Percentiles rank a stretch among this genome's conserved stretches.
These are phyloP conservation scores for Lota lota DNA, from an alignment of 2,113 vertebrate species.

Conservation along the genomic window DNA sequence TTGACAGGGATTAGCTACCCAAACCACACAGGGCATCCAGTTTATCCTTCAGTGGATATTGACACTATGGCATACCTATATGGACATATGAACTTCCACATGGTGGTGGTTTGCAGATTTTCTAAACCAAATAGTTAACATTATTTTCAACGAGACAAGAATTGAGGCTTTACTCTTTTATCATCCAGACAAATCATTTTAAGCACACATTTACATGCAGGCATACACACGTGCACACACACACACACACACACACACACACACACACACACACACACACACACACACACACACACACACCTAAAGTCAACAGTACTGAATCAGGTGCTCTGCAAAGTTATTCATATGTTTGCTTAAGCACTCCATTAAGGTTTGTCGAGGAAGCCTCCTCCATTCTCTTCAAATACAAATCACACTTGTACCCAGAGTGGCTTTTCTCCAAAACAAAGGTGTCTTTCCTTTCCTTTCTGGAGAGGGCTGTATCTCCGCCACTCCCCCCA, in stretches of 20 bases:
- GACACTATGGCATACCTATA: too few relatives aligned
- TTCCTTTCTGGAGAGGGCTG: conserved; percentile 28
- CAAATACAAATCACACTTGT: conserved; percentile 55
- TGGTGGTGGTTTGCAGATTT: too few relatives aligned
- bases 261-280: conserved; percentile 1
- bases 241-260: conserved; percentile 3
- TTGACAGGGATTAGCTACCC: too few relatives aligned
- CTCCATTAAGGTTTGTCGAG: conserved; percentile 35
- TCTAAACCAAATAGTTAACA: too few relatives aligned
- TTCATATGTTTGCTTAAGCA: conserved; percentile 38
- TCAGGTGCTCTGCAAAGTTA: conserved; percentile 15
- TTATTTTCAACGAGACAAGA: too few relatives aligned
- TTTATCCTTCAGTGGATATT: too few relatives aligned
- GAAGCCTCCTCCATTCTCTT: conserved; percentile 52
- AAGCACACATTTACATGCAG: too few relatives aligned
- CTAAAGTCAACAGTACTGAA: conserved; percentile 4
- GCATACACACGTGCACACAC: neutral
- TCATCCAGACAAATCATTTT: too few relatives aligned
- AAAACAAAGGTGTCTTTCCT: conserved; percentile 64
- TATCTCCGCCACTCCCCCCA: conserved; percentile 56
- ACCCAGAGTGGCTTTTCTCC: conserved; percentile 41
- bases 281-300: neutral
- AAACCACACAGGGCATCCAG: too few relatives aligned
- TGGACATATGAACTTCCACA: too few relatives aligned
- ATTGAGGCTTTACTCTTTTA: too few relatives aligned